Evolutionary conservation across 2,888 invertebrate genomes (phyloP), one percentile per base, ranked within the genome.

Genomic region (Julus scanicus): DNA sequence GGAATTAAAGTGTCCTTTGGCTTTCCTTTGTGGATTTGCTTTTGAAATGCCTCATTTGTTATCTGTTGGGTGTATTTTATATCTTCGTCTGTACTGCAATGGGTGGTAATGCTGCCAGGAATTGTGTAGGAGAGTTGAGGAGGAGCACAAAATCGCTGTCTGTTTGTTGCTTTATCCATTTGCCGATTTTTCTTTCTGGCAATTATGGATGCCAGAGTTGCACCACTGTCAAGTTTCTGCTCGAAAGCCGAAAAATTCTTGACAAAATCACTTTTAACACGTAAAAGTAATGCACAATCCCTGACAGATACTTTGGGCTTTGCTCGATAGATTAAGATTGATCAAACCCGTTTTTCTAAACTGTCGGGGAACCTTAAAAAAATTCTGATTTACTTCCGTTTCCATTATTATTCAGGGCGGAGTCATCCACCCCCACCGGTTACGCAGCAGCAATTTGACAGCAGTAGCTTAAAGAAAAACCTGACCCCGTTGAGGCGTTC

Each of bases 401-500:
- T 44, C 39, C 87, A 40, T 90, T 90, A 39, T 80, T 80, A 80
- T 85, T 48, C 90, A 92, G 91, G 91, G 88, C 90, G 90, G 84
- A 91, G 90, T 89, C 91, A 91, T 88, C 92, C 92, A 86, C 92
- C 92, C 84, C 92, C 92, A 20, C 92, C 92, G 53, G 90, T 92
- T 9, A 90, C 91, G 57, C 91, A 89, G 83, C 89, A 92, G 89
- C 92, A 92, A 89, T 91, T 91, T n/a, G 92, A 92, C 89, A 91
- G 92, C 89, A 90, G 90, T 6, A 91, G 91, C 6, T 90, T 37
- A 90, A 92, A 87, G 86, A 92, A 91, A 90, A 92, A 91, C 89
- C 91, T 91, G 89, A 92, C 92, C 4, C 91, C 92, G 15, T 90
- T 92, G 89, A 92, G 92, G 89, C 90, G 92, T 80, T 91, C 92